Base-by-base conservation (phyloP, 2,797 vertebrate genomes). In the Amazona ochrocephala region DNA sequence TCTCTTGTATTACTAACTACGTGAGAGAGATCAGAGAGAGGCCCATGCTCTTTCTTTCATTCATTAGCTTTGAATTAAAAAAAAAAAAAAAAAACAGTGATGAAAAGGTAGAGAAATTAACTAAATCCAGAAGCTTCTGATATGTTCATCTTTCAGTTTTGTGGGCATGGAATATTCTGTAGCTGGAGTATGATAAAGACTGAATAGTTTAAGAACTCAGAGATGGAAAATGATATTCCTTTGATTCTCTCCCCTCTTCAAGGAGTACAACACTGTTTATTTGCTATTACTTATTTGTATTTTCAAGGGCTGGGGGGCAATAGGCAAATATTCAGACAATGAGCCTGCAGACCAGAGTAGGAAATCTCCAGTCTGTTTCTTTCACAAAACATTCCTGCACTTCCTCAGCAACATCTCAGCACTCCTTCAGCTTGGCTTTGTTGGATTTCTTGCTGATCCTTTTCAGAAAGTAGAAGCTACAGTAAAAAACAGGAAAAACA, bases 401-500 rank as follows among this genome's bases (percentile, higher is more conserved):
- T 94, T 87, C 48, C 39, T 83, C 53, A 68, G 56, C 54, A 60
- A 74, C 26, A 58, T 23, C 70, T 86, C 50, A 84, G 70, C 84
- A 72, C 50, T 82, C 67, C 66, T 88, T 90, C 72, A 80, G 68
- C 39, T 83, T 71, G 18, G 30, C 24, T 45, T 77, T 75, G 45
- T 39, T 90, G 6, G 22, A 56, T 74, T 87, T 82, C 56, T 80
- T 67, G 26, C 54, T 54, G 44, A 14, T 71, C 44, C 13, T 88
- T 91, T 92, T 77, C 65, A 92, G 60, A 90, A 91, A 77, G 53
- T 61, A 64, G 41, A 37, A 87, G 32, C 67, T 89, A 75, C 70
- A 81, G 50, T 72, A 71, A 86, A 91, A 66, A 84, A 30, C 26
- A 89, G 41, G 48, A 72, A 84, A 41, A 89, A 4, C 14, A 87